Conservation (phyloP, 2,113 vertebrate species). For the Empidonax alnorum region DNA sequence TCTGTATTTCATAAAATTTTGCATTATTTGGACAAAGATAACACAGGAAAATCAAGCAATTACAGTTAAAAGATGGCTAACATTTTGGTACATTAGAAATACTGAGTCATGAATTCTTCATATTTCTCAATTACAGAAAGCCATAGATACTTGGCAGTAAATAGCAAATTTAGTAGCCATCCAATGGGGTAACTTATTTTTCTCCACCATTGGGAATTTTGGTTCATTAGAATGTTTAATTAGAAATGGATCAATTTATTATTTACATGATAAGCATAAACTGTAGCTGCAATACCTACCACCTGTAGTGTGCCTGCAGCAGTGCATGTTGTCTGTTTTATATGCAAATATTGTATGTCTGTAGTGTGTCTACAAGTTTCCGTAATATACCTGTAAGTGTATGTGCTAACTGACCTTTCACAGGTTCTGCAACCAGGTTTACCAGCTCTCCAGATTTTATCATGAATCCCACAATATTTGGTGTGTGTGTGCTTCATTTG, state of each 20-base stretch:
- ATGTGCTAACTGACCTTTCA: conserved; percentile 71
- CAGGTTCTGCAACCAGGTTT: conserved; percentile 57
- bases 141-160: neutral
- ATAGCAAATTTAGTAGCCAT: neutral
- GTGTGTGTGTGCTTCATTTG: neutral
- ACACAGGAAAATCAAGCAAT: neutral
- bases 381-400: conserved; percentile 61
- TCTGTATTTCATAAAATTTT: neutral
- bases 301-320: conserved; percentile 66
- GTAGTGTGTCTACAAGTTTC: conserved; percentile 49
- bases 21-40: neutral
- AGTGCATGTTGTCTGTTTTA: conserved; percentile 71
- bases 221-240: neutral
- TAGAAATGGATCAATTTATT: neutral
- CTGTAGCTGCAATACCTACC: conserved; percentile 43
- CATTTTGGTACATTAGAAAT: neutral
- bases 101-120: neutral
- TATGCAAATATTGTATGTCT: conserved; percentile 44
- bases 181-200: neutral
- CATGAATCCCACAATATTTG: neutral
- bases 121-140: neutral
- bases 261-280: neutral
- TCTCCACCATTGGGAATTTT: neutral
- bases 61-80: neutral
- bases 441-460: neutral